Base-by-base conservation (phyloP, 92 coral and sea anemone species). In the Galaxea fascicularis region DNA sequence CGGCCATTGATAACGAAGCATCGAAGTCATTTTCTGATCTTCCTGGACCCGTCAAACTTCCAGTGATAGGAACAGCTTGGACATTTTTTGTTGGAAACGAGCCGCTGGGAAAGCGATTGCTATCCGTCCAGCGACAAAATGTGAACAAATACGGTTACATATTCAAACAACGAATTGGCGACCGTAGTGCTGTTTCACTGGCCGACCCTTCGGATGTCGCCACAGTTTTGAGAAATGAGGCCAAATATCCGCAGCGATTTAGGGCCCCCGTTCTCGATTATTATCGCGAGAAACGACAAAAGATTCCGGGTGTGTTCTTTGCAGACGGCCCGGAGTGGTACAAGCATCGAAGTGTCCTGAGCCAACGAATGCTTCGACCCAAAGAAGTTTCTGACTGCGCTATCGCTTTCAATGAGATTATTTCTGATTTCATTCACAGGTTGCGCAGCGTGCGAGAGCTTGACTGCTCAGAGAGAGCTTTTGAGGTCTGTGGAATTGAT, bases 241-340 rank as follows among this genome's bases (percentile, higher is more conserved):
- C 91, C 12, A 91, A 87, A 58, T 73, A 91, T 59, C 94, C 94
- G 8, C 59, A 51, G 28, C 89, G 94, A 17, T 17, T 83, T 35
- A 81, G 73, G 14, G 24, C 68, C 65, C 94, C 84, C 8, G 8
- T 71, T 9, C 12, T 90, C 14, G 69, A 87, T 44, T 87, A 78
- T 66, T 91, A 83, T 67, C 87, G 89, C n/a, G 94, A 84, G 31
- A 86, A 22, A 25, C 60, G 86, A 47, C 45, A 58, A 24, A 83
- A 85, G 28, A 59, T 58, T 56, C 94, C 94, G 54, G 94, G 89
- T 4, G 79, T 91, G 20, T 83, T 91, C 83, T 91, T 91, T 49
- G 78, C 87, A 13, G 67, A 83, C 80, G 94, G 89, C 18, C n/a
- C n/a, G n/a, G n/a, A n/a, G n/a, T n/a, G n/a, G n/a, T n/a, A n/a